phyloP scores from a whole-genome alignment of 1,140 invertebrate genomes.

The Phthorimaea operculella region DNA sequence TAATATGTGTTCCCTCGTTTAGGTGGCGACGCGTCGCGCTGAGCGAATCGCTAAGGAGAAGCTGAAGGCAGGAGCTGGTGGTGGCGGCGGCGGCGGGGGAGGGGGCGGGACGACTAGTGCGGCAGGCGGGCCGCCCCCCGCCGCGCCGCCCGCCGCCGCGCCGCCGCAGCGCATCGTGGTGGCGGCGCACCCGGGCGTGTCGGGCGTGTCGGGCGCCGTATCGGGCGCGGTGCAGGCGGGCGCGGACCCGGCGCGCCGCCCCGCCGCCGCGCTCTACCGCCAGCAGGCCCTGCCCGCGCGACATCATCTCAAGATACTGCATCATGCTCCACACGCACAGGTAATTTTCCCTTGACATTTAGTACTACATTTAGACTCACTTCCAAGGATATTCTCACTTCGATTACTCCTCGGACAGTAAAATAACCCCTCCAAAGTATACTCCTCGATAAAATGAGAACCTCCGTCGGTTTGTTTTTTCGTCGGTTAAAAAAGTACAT shows the following conservation, averaged over 20 bases:
- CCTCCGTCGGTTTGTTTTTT: too few relatives aligned
- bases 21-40: conserved; percentile 84
- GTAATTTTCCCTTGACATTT: conserved; percentile 11
- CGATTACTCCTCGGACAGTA: too few relatives aligned
- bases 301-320: conserved; percentile 49
- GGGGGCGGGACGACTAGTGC: conserved; percentile 9
- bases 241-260: neutral
- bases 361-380: too few relatives aligned
- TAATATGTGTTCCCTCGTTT: too few relatives aligned
- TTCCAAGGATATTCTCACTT: too few relatives aligned
- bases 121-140: conserved; percentile 5
- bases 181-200: conserved; percentile 3
- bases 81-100: conserved; percentile 13
- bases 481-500: too few relatives aligned
- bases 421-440: too few relatives aligned
- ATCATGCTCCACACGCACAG: conserved; percentile 33
- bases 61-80: conserved; percentile 54
- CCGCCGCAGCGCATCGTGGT: neutral
- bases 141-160: conserved; percentile 7
- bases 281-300: conserved; percentile 32
- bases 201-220: neutral
- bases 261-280: conserved; percentile 22
- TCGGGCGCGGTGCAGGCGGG: neutral
- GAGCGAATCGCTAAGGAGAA: conserved; percentile 89
- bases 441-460: too few relatives aligned